Evolutionary conservation across 2,888 invertebrate species (phyloP).

Genomic region (Epistrophe eligans): DNA sequence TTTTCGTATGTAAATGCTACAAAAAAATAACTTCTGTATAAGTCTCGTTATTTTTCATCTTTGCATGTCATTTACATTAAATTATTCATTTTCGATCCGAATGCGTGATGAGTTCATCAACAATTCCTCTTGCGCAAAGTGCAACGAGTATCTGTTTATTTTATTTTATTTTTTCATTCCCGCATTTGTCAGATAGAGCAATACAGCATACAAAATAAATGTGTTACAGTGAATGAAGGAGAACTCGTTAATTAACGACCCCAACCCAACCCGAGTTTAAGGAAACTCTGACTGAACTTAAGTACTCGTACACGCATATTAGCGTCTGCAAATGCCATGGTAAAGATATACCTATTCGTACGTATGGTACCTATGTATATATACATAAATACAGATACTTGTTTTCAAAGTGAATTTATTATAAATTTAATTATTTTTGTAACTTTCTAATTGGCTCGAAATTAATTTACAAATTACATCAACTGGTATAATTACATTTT

Average conservation of each 20-base stretch:
- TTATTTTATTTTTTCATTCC: slow-evolving; percentile 31
- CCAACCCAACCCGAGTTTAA: slow-evolving; percentile 47
- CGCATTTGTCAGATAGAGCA: slow-evolving; percentile 58
- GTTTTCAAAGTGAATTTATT: slow-evolving; percentile 62
- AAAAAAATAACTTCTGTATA: background rate
- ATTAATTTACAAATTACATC: slow-evolving; percentile 71
- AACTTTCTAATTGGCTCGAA: slow-evolving; percentile 75
- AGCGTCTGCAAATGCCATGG: slow-evolving; percentile 68
- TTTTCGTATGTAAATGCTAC: slow-evolving; percentile 34
- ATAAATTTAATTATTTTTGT: slow-evolving; percentile 50
- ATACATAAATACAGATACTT: slow-evolving; percentile 34
- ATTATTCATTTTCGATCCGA: slow-evolving; percentile 72
- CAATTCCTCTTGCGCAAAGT: slow-evolving; percentile 74
- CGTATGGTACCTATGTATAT: background rate
- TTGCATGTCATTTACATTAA: slow-evolving; percentile 73
- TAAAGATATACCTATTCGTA: slow-evolving; percentile 7
- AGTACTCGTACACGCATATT: slow-evolving; percentile 72
- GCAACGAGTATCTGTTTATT: slow-evolving; percentile 57
- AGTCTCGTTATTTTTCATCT: slow-evolving; percentile 65
- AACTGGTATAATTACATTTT: slow-evolving; percentile 68
- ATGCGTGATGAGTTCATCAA: slow-evolving; percentile 75
- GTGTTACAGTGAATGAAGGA: slow-evolving; percentile 72
- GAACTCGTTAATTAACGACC: slow-evolving; percentile 76
- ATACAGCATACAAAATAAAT: slow-evolving; percentile 47
- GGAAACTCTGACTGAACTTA: slow-evolving; percentile 72